Base-by-base conservation (phyloP, 2,797 vertebrate genomes). In the Eupleurogrammus muticus region DNA sequence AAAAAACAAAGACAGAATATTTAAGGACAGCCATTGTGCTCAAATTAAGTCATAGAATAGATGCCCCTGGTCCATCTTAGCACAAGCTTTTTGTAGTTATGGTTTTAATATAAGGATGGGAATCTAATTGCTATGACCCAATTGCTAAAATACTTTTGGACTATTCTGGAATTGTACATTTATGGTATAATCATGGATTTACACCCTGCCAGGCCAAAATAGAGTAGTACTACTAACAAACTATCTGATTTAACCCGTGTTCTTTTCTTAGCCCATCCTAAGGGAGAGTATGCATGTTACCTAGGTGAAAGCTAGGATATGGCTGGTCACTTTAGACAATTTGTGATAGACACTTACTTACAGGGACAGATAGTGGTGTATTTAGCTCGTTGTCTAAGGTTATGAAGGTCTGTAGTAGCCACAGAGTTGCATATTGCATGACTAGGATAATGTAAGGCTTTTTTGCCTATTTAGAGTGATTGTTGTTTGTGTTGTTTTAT, bases 91-190 rank as follows among this genome's bases (percentile, higher is more conserved):
- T 69, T 85, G 64, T 56, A 60, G 20, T 32, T 57, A 59, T 66
- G 50, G 59, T 65, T 66, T 40, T 75, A 62, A 77, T 79, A 77
- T 79, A 66, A 73, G 52, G 57, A 47, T 4, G 17, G 16, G 47
- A 70, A 59, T 67, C 40, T 63, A 12, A 44, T 50, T 82, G 35
- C 36, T 48, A 11, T 71, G 66, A 81, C 8, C 2, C n/a, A 70
- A 46, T n/a, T 49, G 5, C 28, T 34, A 57, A 57, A 49, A n/a
- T 71, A 57, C 14, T 44, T 64, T 56, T 56, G 4, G 14, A 46
- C 47, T 64, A 28, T 28, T 28, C 6, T 28, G 28, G 55, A 40
- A 16, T 55, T 80, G 38, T 67, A 21, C 40, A 16, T 23, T 19
- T 46, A 7, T 57, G n/a, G 0, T 21, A 8, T 16, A 40, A 20